Percentiles rank a stretch among this genome's conserved stretches.
Evolutionary conservation across 1,140 invertebrate genomes (phyloP).

Genomic region (Macrostomum lignano): DNA sequence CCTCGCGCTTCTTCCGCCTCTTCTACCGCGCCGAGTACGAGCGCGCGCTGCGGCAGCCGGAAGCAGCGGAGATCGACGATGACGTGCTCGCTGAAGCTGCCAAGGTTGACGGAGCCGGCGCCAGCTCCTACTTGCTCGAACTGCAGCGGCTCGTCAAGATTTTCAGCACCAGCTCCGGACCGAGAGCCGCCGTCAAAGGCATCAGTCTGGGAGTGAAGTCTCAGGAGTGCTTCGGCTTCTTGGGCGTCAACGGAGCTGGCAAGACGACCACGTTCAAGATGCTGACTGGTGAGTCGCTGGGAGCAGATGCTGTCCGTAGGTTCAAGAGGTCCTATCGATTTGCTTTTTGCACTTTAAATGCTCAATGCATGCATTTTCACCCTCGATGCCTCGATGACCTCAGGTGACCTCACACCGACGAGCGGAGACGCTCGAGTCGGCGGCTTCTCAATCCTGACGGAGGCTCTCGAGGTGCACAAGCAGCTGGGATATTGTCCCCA

Average conservation of each 20-base stretch:
- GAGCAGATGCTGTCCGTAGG: no score
- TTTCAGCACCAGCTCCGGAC: conserved; percentile 6
- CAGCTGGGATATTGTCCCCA: conserved; percentile 34
- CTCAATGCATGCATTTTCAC: no score
- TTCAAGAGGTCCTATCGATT: no score
- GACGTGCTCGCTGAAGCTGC: no score
- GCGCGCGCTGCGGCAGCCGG: no score
- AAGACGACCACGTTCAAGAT: conserved; percentile 62
- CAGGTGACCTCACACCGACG: conserved; percentile 31
- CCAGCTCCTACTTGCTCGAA: no score
- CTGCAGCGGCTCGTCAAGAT: conserved; percentile 5
- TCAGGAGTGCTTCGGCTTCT: conserved; percentile 53
- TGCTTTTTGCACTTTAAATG: no score
- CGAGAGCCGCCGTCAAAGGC: conserved; percentile 35
- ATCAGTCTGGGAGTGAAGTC: conserved; percentile 39
- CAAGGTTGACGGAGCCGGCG: no score
- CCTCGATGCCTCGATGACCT: no score
- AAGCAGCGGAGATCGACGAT: no score
- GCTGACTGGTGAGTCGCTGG: conserved; percentile 40
- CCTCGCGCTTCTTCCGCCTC: no score
- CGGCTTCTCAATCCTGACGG: conserved; percentile 15
- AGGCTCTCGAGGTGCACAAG: conserved; percentile 14
- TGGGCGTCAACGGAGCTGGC: conserved; percentile 55
- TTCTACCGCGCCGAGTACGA: no score
- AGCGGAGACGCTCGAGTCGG: conserved; percentile 33